Evolutionary conservation across 92 coral and sea anemone genomes (phyloP), one percentile per base, ranked within the genome.

Genomic region (Virgularia gustaviana): DNA sequence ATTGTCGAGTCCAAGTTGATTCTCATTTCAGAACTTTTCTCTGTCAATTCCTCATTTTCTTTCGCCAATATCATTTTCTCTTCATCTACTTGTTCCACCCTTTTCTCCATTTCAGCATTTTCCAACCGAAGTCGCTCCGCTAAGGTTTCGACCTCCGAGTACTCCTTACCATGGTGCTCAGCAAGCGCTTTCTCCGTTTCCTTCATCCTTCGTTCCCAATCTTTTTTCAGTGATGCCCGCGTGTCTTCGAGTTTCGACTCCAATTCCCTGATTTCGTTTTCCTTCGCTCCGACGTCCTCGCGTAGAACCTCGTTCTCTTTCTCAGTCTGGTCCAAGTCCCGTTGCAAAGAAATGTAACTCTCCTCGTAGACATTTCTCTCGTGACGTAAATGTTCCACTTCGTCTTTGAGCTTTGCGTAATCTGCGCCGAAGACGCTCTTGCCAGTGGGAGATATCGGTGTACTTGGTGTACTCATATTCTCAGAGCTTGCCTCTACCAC

Each of bases 171-270:
- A 16, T 86, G 77, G 7, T 78, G 66, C 10, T 75, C 65, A 47
- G 79, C 79, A 22, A 75, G 64, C 33, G 83, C 80, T 62, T 53
- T 54, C 52, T 58, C 61, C 72, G 81, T 62, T 83, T 87, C 33
- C 47, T 73, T 18, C 86, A 71, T 63, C 77, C 83, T 38, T 85
- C 86, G 66, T 86, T 84, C 35, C 33, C 86, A 76, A 57, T 83
- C 83, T 63, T 79, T 83, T 78, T 86, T 83, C 6, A 89, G 73
- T 51, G 77, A 81, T 23, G 79, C 81, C 29, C 86, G 88, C 43
- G 22, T 55, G 9, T 47, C 36, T 38, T 47, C 23, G 22, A 68
- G 60, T 27, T 47, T 28, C 24, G 27, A 30, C 2, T 51, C 75
- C 31, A 68, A 68, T 0, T 32, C 62, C 24, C 51, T 61, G 15